Evolutionary conservation across 1,140 invertebrate genomes (phyloP), one percentile per base, ranked within the genome.

Genomic region (Bactericera cockerelli): DNA sequence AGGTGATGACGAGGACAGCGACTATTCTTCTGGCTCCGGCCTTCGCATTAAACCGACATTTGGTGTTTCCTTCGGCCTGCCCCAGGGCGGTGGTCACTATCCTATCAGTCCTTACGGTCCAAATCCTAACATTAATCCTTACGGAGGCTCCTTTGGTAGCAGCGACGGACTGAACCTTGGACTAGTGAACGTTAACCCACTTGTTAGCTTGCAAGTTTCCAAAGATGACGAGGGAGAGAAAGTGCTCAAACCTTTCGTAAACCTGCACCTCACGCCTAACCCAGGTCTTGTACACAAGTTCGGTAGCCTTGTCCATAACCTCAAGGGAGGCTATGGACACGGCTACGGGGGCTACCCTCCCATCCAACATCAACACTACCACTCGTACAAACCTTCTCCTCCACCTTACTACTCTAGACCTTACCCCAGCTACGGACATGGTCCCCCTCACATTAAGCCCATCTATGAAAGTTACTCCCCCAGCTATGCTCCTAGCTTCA

Each of bases 211-310:
- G 13, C 87, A 90, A 78, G 80, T 89, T 14, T 80, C 81, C 49
- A 89, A 90, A 75, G 84, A 88, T 66, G 86, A 88, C 64, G 83
- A 86, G 63, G 86, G 86, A 1, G 84, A 88, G 57, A 90, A 90
- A 75, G 77, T 89, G 25, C 76, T 89, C 1, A 89, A 88, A 66
- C 88, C 88, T 1, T 81, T 87, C 65, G 81, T 90, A 1, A 89
- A 90, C 70, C 75, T 91, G 2, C 88, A 91, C 68, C 82, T 91
- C 0, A 89, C 87, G 1, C 87, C 87, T 1, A 90, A 86, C 70
- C 77, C 79, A 31, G 79, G 80, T 61, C 71, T 88, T 1, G 77
- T 89, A 13, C 77, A 87, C 66, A 87, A 86, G 70, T 71, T 89
- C 25, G 81, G 81, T 2, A 72, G 81, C 53, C 67, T 87, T 22